phyloP scores from a whole-genome alignment of 2,113 vertebrate genomes.

The Pelvicachromis taeniatus region DNA sequence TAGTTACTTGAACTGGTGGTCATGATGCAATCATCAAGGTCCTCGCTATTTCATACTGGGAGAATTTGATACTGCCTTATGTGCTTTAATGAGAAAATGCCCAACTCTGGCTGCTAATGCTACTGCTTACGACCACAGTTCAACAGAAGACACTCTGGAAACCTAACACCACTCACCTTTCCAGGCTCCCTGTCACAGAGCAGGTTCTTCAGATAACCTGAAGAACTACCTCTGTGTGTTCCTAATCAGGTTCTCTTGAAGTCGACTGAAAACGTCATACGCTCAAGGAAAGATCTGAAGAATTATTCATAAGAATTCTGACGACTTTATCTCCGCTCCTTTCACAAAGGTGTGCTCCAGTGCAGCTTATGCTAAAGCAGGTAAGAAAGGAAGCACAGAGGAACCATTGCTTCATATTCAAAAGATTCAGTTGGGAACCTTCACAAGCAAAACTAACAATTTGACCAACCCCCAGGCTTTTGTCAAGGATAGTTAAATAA shows the following conservation, averaged over 20 bases:
- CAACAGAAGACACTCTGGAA: background rate
- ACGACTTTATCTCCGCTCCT: background rate
- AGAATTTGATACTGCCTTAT: background rate
- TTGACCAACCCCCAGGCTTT: background rate
- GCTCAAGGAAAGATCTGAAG: background rate
- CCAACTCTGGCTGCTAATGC: background rate
- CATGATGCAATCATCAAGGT: background rate
- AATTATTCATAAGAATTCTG: background rate
- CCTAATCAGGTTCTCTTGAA: background rate
- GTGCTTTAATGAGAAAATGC: background rate
- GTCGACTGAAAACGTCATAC: background rate
- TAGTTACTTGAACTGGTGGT: background rate
- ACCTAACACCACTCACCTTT: background rate
- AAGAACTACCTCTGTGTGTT: background rate
- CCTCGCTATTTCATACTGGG: background rate
- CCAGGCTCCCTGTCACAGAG: background rate
- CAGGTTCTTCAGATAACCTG: background rate
- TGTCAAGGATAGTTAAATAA: background rate
- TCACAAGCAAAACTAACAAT: background rate
- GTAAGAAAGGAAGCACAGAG: background rate
- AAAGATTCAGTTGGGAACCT: background rate
- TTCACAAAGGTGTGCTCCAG: background rate
- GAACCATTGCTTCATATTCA: background rate
- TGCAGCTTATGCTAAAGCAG: background rate
- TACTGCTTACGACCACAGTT: background rate